A percentile compares a stretch with the other conserved stretches of the same genome.
phyloP scores from a whole-genome alignment of 2,113 vertebrate genomes.

The Tragelaphus scriptus region DNA sequence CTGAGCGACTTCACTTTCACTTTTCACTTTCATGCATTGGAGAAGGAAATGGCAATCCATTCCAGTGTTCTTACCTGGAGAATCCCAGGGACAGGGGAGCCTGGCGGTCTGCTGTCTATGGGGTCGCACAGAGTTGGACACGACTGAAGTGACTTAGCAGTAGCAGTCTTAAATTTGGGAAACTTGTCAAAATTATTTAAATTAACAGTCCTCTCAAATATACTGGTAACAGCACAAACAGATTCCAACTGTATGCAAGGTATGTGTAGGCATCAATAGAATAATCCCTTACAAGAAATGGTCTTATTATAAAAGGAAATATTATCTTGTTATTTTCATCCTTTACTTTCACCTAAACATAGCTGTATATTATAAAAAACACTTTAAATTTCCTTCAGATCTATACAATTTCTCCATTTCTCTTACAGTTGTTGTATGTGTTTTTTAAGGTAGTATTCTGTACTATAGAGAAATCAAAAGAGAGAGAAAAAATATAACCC shows the following conservation, averaged over 20 bases:
- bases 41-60: too few relatives aligned
- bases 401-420: background rate
- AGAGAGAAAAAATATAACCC: background rate
- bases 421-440: background rate
- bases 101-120: too few relatives aligned
- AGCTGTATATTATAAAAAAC: background rate
- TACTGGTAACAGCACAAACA: background rate
- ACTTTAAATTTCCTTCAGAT: background rate
- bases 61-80: too few relatives aligned
- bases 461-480: background rate
- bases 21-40: too few relatives aligned
- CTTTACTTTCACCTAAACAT: background rate
- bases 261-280: background rate
- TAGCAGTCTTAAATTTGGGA: background rate
- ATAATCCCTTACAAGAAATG: background rate
- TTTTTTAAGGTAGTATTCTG: background rate
- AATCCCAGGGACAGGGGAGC: too few relatives aligned
- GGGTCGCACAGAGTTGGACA: too few relatives aligned
- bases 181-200: background rate
- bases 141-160: too few relatives aligned
- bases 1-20: too few relatives aligned
- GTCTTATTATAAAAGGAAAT: background rate
- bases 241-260: background rate
- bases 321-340: background rate
- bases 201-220: background rate